Conservation (phyloP, 2,797 vertebrate genomes). For the Lagodon rhomboides region DNA sequence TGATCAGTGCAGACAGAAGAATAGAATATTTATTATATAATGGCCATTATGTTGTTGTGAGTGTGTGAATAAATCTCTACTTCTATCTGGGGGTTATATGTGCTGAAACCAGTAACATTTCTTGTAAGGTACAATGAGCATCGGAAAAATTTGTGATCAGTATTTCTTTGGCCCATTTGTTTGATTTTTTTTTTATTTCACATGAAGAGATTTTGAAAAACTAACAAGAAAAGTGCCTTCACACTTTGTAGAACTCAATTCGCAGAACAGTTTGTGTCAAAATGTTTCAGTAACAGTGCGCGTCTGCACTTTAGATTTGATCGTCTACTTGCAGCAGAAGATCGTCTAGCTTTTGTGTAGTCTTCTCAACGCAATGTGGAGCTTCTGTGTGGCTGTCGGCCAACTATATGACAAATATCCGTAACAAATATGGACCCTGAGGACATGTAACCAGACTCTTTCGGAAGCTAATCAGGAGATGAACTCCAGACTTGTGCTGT, state of each 20-base stretch:
- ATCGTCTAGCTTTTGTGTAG: neutral
- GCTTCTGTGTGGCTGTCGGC: neutral
- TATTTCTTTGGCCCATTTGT: conserved; percentile 3
- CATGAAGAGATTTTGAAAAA: conserved; percentile 5
- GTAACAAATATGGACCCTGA: conserved; percentile 32
- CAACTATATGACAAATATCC: neutral
- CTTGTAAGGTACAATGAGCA: too few species aligned
- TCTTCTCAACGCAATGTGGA: conserved; percentile 4
- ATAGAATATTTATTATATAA: conserved; percentile 39
- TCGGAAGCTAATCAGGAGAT: conserved; percentile 55
- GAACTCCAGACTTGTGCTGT: conserved; percentile 51
- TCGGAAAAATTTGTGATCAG: neutral
- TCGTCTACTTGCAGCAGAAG: conserved; percentile 8
- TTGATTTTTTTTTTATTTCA: neutral
- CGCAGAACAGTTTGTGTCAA: conserved; percentile 21
- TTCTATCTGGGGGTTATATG: neutral
- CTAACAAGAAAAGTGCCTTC: conserved; percentile 16
- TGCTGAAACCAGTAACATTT: neutral
- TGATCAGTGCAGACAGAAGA: conserved; percentile 60
- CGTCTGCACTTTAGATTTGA: conserved; percentile 5
- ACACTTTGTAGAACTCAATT: conserved; percentile 13
- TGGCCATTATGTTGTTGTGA: neutral
- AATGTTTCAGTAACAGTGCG: conserved; percentile 6
- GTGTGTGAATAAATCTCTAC: neutral
- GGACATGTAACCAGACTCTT: conserved; percentile 24